Base-by-base conservation (phyloP, 1,140 invertebrate genomes). In the Scaptomyza hsui region DNA sequence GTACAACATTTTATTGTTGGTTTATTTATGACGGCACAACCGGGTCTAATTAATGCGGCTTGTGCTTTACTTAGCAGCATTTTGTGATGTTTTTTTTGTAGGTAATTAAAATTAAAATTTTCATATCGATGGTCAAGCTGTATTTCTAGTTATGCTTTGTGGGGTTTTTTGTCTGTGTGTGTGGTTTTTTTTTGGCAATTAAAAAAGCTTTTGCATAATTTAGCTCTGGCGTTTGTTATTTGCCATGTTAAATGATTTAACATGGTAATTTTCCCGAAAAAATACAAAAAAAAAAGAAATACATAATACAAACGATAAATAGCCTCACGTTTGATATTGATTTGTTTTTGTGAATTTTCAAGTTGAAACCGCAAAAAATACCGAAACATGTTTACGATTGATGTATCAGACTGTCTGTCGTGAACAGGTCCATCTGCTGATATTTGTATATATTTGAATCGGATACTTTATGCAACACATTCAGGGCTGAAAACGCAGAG, bases 321-420 rank as follows among this genome's bases (percentile, higher is more conserved):
- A 15, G 21, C 9, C 41, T 19, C 39, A 53, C 49, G 6, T 53
- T 68, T 45, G n/a, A 39, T 42, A 37, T 68, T 49, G 47, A 37
- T 72, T 62, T 49, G 19, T 13, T 42, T 57, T 55, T 48, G 19
- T 72, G 12, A 57, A 53, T 79, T 71, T 74, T 44, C 49, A 61
- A 68, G 57, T 13, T 29, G 37, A 73, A 73, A 65, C 59, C 48
- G 51, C 69, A 81, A 82, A 53, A 21, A 24, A 62, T 53, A 56
- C 59, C 37, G 51, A 82, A 81, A 82, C 78, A 73, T 77, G 78
- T 81, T 81, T 82, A 55, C 67, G 48, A 57, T 37, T 63, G 29
- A 51, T 60, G 63, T 78, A 69, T 59, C 60, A 49, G 60, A 67
- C 62, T 35, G 55, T 77, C 15, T 56, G 72, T 48, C 42, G 32